Conservation (phyloP, 2,797 vertebrate genomes). For the Esox lucius region DNA sequence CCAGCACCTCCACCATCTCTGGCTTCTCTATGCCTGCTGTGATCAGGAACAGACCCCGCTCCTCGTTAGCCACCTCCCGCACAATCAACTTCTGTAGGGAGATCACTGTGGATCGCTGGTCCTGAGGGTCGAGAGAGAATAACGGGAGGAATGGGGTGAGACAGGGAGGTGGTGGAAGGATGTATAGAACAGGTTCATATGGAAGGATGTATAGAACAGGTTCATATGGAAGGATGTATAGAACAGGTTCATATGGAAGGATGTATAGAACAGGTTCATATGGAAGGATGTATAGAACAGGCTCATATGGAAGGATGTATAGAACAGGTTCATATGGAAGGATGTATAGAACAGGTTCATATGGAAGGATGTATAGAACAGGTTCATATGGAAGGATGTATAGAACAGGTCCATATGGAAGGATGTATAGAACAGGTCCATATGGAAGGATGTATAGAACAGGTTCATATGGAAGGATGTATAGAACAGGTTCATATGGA, state of each 20-base stretch:
- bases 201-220: background rate
- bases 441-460: background rate
- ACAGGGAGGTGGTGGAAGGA: background rate
- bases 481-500: background rate
- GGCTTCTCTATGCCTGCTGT: conserved; percentile 82
- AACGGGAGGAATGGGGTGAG: conserved; percentile 9
- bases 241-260: background rate
- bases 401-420: background rate
- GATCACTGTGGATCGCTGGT: conserved; percentile 91
- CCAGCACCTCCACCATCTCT: conserved; percentile 91
- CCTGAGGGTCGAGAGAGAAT: conserved; percentile 62
- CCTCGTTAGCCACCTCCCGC: conserved; percentile 90
- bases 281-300: background rate
- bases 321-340: background rate
- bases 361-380: background rate
- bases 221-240: background rate
- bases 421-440: background rate
- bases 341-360: background rate
- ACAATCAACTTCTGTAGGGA: conserved; percentile 91
- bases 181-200: background rate
- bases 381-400: background rate
- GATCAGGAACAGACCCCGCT: conserved; percentile 90
- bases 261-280: background rate
- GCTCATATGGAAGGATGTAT: background rate
- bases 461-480: background rate